Percentiles rank a stretch among this genome's conserved stretches.
Evolutionary conservation across 92 coral and sea anemone genomes (phyloP).

Genomic region (Palythoa grandiflora): DNA sequence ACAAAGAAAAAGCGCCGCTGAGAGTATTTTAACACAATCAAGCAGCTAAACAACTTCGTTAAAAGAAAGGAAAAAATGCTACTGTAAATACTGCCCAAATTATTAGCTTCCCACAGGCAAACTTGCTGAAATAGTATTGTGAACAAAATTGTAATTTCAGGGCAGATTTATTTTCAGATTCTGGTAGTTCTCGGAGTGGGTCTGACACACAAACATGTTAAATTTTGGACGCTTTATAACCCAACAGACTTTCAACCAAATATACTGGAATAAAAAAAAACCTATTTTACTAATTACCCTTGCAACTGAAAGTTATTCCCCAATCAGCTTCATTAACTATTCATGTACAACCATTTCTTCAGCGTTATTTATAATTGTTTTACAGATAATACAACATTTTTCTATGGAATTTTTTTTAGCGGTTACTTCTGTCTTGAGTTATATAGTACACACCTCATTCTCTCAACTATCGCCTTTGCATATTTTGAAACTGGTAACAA

Average conservation of each 20-base stretch:
- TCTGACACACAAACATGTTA: background rate
- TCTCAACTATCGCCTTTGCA: background rate
- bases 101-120: background rate
- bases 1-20: slow-evolving; percentile 11
- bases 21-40: slow-evolving; percentile 3
- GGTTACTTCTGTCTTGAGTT: slow-evolving; percentile 17
- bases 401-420: background rate
- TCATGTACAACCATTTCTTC: slow-evolving; percentile 5
- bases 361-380: slow-evolving; percentile 32
- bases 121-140: background rate
- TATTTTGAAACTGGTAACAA: background rate
- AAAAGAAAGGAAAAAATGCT: no score
- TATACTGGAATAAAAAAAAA: slow-evolving; percentile 10
- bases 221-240: background rate
- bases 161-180: background rate
- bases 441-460: background rate
- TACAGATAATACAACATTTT: slow-evolving; percentile 18
- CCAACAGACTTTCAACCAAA: slow-evolving; percentile 12
- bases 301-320: background rate
- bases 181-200: background rate
- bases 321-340: slow-evolving; percentile 10
- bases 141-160: background rate
- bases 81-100: background rate
- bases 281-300: background rate
- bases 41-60: background rate